Evolutionary conservation across 2,113 vertebrate genomes (phyloP), one percentile per base, ranked within the genome.

Genomic region (Aviceda subcristata): DNA sequence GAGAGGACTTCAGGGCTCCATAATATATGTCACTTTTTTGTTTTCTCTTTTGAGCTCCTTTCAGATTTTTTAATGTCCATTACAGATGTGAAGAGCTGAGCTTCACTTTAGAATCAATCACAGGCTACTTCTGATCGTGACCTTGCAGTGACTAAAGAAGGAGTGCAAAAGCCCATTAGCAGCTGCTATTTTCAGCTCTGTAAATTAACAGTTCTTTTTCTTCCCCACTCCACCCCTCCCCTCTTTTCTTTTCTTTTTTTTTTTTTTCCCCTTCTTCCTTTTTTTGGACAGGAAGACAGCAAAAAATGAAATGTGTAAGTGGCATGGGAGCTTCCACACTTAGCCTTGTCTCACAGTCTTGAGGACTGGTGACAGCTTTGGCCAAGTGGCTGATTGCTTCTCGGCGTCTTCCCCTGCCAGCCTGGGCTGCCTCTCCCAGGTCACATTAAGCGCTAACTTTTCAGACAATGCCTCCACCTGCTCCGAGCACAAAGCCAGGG

Each of bases 21-120:
- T 57, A 92, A 82, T 66, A 85, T n/a, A 64, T 59, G 53, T 86
- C 88, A 84, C 64, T 63, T 91, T 91, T 93, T 96, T 94, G 94
- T 97, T 97, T 96, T 95, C 71, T 92, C 80, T 93, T 93, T 46
- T 50, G 59, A 72, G 80, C 87, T 86, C 66, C 78, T 20, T 74
- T 93, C 94, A 72, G 77, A 77, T 93, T 90, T 92, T 96, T 90
- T 96, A 91, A 90, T 66, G 95, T 90, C 97, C 74, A 16, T 97
- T 95, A 86, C 45, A 88, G 88, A 77, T 38, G 11, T 27, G 88
- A 90, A 92, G 94, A 88, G 92, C 95, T 20, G 23, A 92, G 91
- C 89, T 97, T 93, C 92, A 36, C 96, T 96, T 97, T 38, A 32
- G 97, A 97, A 98, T 98, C 97, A 97, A 96, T 98, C 97, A 93